Percentiles rank a stretch among this genome's conserved stretches.
Conservation (phyloP, 2,888 invertebrate species). For the Parapristionchus giblindavisi region DNA sequence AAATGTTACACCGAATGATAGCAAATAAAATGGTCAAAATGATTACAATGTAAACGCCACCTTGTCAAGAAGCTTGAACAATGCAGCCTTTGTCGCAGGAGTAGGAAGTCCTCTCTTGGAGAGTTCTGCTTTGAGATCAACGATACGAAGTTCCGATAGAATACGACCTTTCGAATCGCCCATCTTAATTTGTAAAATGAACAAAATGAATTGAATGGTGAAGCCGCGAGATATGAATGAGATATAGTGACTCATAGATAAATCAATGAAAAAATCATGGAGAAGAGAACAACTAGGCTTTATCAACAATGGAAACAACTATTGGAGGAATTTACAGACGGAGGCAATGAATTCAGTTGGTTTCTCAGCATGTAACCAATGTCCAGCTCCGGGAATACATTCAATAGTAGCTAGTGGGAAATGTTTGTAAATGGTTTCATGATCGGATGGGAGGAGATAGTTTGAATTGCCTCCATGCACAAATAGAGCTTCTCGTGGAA, state of each 20-base stretch:
- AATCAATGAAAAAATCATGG: not conserved
- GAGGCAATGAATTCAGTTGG: conserved; percentile 80
- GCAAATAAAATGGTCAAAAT: not conserved
- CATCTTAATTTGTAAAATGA: conserved; percentile 10
- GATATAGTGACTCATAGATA: not conserved
- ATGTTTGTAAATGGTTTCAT: conserved; percentile 76
- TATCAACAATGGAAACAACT: not conserved
- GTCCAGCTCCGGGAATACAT: conserved; percentile 83
- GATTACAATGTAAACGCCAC: not conserved
- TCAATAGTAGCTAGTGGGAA: conserved; percentile 80
- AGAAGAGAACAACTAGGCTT: conserved; percentile 5
- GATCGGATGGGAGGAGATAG: conserved; percentile 36
- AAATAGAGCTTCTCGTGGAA: conserved; percentile 81
- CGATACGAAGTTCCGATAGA: conserved; percentile 21
- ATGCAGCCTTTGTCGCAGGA: conserved; percentile 9
- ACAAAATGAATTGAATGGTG: not conserved
- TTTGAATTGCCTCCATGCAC: conserved; percentile 74
- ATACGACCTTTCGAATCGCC: conserved; percentile 20
- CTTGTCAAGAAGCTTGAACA: conserved; percentile 24
- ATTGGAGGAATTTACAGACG: conserved; percentile 74
- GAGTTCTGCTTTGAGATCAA: conserved; percentile 32
- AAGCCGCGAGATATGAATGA: not conserved
- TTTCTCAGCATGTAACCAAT: conserved; percentile 91
- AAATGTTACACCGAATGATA: too few relatives aligned
- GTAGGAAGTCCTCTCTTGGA: conserved; percentile 31